phyloP scores from a whole-genome alignment of 2,797 vertebrate genomes.

The Loris lydekkerianus region DNA sequence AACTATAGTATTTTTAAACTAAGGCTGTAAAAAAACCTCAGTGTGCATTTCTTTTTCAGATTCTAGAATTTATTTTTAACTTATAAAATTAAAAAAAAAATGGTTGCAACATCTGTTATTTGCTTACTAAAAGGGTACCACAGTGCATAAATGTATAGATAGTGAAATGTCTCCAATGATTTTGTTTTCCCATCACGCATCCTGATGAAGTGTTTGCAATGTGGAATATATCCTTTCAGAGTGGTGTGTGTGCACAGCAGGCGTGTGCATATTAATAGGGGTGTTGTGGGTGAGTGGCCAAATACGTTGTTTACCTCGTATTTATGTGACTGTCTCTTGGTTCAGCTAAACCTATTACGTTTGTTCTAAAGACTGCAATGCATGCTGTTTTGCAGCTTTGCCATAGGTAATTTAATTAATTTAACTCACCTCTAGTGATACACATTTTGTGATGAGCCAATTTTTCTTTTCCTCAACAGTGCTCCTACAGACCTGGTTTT shows the following conservation, averaged over 20 bases:
- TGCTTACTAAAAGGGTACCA: background rate
- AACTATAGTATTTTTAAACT: background rate
- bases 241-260: too few species aligned
- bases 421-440: background rate
- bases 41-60: background rate
- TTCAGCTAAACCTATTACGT: background rate
- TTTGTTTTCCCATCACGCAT: accelerated
- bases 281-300: background rate
- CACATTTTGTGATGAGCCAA: background rate
- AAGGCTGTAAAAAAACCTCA: background rate
- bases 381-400: background rate
- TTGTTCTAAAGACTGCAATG: background rate
- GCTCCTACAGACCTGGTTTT: background rate
- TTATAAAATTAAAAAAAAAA: background rate
- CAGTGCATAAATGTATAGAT: too few species aligned
- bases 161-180: background rate
- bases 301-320: background rate
- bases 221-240: background rate
- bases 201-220: background rate
- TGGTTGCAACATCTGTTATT: background rate
- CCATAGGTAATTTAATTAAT: background rate
- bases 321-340: background rate
- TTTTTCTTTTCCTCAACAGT: background rate
- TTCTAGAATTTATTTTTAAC: background rate
- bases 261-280: background rate